Base-by-base conservation (phyloP, 2,113 vertebrate species). In the Vulpes vulpes region DNA sequence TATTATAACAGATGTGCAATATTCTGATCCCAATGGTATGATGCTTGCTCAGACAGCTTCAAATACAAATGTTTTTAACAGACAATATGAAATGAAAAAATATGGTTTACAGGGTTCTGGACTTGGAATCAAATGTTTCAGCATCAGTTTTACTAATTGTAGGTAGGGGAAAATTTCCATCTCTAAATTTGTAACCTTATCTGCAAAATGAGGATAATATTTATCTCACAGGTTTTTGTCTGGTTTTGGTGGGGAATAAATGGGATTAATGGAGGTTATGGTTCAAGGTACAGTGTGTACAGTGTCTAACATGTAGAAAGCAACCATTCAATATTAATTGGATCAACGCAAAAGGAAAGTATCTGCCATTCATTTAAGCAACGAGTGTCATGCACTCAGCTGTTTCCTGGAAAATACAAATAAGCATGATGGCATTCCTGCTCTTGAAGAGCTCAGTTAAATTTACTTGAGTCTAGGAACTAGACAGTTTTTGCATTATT, bases 291-390 rank as follows among this genome's bases (percentile, higher is more conserved):
- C n/a, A 11, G 19, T 32, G 49, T 80, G 32, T 38, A 51, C n/a
- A 11, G 19, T 32, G 49, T 80, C 73, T 71, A 32, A 25, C 14
- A 27, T 25, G 25, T 11, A 82, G 53, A 95, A 94, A 89, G 3
- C 53, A 85, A 84, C 64, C 12, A 32, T 80, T 84, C 95, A 76
- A 91, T 15, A 78, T 55, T 76, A 57, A 91, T 32, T 96, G 65
- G 49, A 81, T 74, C 49, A 32, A 23, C 80, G 12, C 38, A 62
- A 23, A 91, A 88, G 69, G 27, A 73, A 95, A 86, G 71, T 22
- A 27, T 51, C 23, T 43, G 73, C 57, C 32, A 19, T 32, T 35
- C 65, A 20, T 73, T 62, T 69, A 10, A 85, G 64, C 11, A 93
- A 35, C 53, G 25, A 55, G 55, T 38, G 53, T 91, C 4, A 67